Base-by-base conservation (phyloP, 2,888 invertebrate genomes). In the Drosophila nr. perissopoda region DNA sequence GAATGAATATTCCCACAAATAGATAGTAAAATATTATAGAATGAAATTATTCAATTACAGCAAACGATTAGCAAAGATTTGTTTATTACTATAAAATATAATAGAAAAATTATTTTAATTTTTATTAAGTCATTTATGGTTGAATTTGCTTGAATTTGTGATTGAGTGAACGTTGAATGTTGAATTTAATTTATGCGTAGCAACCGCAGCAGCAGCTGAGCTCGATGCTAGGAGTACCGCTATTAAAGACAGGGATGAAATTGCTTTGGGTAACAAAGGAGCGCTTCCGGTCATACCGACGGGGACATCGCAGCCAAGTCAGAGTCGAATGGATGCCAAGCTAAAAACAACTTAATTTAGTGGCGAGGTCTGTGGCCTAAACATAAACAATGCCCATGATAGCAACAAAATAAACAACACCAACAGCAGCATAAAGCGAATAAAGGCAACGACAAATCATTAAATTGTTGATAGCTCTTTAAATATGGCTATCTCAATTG, bases 261-360 rank as follows among this genome's bases (percentile, higher is more conserved):
- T 34, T 18, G 60, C 27, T n/a, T 25, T 54, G 58, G 38, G 11
- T n/a, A 38, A 64, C 40, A 54, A 61, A 71, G 58, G 40, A 76
- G 31, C 62, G 82, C 87, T 82, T 84, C 80, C 87, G 80, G 87
- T 76, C 80, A 75, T 69, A 82, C 78, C 71, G 69, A 80, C 73
- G 68, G 57, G 57, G 62, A 52, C 72, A 63, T 48, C 58, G 60
- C 52, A 38, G 34, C 36, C 38, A 51, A 61, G 68, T 65, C 69
- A 69, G 56, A 58, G 68, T 65, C 69, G 70, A 61, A 74, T 78
- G 63, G 76, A 73, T 67, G 80, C 82, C 76, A 76, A 68, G 84
- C 80, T 82, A 82, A 80, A 16, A 84, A 84, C 78, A 84, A 80
- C 84, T 78, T 84, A 82, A 87, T 86, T 85, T 88, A 85, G 71